Conservation (phyloP, 2,113 vertebrate genomes). For the Rhinoderma darwinii region DNA sequence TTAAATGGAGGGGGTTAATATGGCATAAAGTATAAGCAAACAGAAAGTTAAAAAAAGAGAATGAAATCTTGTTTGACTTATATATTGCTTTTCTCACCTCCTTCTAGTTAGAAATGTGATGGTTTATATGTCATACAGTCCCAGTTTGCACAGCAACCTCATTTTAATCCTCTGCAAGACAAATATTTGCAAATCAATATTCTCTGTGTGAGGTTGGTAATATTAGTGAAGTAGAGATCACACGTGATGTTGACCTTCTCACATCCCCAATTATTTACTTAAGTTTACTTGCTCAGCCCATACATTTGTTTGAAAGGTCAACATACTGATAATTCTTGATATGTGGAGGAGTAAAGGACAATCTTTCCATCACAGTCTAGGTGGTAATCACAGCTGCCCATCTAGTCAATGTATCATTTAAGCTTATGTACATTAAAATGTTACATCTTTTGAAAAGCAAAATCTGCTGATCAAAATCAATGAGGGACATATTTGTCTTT, state of each 20-base stretch:
- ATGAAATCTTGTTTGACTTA: not conserved
- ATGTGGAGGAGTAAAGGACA: conserved; percentile 38
- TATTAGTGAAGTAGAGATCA: conserved; percentile 30
- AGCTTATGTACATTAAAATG: conserved; percentile 29
- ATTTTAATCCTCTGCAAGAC: conserved; percentile 23
- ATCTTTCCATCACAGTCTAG: not conserved
- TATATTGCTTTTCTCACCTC: not conserved
- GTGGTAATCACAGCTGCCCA: not conserved
- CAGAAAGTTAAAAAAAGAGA: not conserved
- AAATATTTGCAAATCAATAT: conserved; percentile 45
- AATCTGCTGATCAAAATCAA: not conserved
- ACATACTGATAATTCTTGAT: conserved; percentile 31
- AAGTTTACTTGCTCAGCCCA: conserved; percentile 39
- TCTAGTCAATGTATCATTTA: not conserved
- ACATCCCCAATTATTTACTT: conserved; percentile 50
- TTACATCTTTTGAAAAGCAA: conserved; percentile 15
- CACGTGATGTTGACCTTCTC: conserved; percentile 49
- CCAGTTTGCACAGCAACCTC: not conserved
- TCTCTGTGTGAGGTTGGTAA: conserved; percentile 10
- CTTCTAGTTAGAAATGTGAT: not conserved
- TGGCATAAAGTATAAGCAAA: not conserved
- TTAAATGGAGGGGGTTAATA: not conserved
- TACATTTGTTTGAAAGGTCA: conserved; percentile 50
- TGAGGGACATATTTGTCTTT: not conserved
- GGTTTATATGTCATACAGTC: not conserved